Conservation (phyloP, 2,888 invertebrate species). For the Stegophylla sp. region DNA sequence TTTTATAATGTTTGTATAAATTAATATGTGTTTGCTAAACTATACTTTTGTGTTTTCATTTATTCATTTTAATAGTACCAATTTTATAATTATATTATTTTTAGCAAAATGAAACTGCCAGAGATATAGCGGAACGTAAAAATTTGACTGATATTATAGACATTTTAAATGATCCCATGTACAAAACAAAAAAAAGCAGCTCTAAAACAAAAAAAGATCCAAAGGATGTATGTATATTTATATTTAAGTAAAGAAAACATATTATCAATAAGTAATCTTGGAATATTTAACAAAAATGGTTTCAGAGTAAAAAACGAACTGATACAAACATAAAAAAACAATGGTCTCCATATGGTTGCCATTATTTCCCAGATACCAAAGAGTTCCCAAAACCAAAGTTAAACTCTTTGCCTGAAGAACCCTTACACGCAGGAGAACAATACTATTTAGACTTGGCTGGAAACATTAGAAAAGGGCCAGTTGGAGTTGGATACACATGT, state of each 20-base stretch:
- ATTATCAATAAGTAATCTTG: background rate
- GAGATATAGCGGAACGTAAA: slow-evolving; percentile 88
- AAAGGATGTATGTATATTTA: slow-evolving; percentile 29
- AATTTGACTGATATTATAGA: slow-evolving; percentile 82
- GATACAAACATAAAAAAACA: slow-evolving; percentile 58
- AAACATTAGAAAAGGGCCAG: slow-evolving; percentile 91
- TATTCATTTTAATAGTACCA: no score
- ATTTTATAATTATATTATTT: background rate
- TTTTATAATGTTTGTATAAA: no score
- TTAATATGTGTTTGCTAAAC: no score
- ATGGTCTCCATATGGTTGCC: slow-evolving; percentile 92
- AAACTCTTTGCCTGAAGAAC: slow-evolving; percentile 85
- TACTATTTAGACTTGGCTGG: slow-evolving; percentile 94
- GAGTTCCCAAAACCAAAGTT: slow-evolving; percentile 85
- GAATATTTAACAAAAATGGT: background rate
- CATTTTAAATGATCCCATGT: slow-evolving; percentile 70
- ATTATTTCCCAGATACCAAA: slow-evolving; percentile 85
- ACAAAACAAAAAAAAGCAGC: slow-evolving; percentile 33
- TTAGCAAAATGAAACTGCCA: slow-evolving; percentile 83
- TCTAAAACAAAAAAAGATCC: slow-evolving; percentile 39
- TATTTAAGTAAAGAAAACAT: slow-evolving; percentile 4
- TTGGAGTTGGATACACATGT: slow-evolving; percentile 91
- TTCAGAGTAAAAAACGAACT: slow-evolving; percentile 47
- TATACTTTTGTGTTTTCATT: no score
- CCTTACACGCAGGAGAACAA: slow-evolving; percentile 85